These are phyloP conservation scores for Gymnarchus niloticus DNA, from an alignment of 2,113 vertebrate species.

Conservation along the genomic window DNA sequence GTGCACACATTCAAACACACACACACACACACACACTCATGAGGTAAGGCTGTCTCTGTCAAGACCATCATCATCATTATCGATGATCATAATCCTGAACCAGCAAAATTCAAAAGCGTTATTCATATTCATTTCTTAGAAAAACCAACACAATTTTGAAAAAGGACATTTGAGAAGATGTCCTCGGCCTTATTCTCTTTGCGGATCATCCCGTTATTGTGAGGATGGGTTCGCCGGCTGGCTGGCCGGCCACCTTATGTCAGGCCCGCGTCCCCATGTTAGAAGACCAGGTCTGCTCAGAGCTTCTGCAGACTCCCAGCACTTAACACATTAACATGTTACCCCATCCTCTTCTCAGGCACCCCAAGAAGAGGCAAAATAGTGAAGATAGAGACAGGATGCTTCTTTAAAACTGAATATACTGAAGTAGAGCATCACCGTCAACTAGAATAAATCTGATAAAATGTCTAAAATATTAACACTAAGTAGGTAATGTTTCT, in stretches of 20 bases:
- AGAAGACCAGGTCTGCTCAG: neutral
- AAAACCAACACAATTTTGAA: neutral
- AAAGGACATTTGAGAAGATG: neutral
- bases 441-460: neutral
- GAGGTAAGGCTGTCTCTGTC: neutral
- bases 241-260: neutral
- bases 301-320: neutral
- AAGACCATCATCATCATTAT: neutral
- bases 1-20: too few relatives aligned
- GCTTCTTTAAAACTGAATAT: neutral
- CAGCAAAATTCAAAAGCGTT: neutral
- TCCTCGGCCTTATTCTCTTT: neutral
- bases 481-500: neutral
- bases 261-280: neutral
- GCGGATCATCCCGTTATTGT: neutral
- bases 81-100: neutral
- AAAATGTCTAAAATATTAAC: neutral
- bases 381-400: neutral
- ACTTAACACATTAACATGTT: neutral
- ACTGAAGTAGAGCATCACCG: neutral
- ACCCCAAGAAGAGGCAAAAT: neutral
- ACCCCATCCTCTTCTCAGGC: neutral
- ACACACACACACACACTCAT: neutral
- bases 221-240: neutral
- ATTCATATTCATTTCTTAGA: neutral